Percentiles rank a stretch among this genome's conserved stretches.
Evolutionary conservation across 2,888 invertebrate species (phyloP).

Genomic region (Iphiclides podalirius): DNA sequence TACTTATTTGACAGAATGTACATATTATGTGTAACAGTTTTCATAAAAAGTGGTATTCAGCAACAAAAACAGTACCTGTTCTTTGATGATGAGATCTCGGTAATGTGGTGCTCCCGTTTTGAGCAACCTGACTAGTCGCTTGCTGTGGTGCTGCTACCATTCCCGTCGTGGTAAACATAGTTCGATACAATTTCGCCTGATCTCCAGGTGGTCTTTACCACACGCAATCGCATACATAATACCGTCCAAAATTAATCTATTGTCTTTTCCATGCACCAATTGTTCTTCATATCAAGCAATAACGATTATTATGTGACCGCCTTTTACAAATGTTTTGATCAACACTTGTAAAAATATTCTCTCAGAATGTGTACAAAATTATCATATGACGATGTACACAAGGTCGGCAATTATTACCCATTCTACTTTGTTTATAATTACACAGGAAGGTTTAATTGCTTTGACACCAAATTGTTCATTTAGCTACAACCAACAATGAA

Average conservation of each 20-base stretch:
- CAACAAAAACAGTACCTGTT: constrained; percentile 50
- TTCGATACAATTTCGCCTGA: constrained; percentile 54
- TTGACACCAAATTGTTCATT: constrained; percentile 14
- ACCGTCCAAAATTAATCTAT: constrained; percentile 44
- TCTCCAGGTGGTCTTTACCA: constrained; percentile 65
- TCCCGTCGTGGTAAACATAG: constrained; percentile 67
- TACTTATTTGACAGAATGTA: constrained; percentile 1
- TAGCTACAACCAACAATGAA: constrained; percentile 24
- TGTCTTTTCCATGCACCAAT: constrained; percentile 38
- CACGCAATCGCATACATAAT: constrained; percentile 71
- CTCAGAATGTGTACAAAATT: constrained; percentile 55
- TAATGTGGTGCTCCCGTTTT: constrained; percentile 71
- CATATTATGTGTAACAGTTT: not conserved
- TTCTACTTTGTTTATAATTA: constrained; percentile 33
- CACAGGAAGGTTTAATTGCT: constrained; percentile 25
- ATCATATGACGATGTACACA: constrained; percentile 50
- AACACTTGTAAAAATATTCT: constrained; percentile 38
- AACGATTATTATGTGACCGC: constrained; percentile 3
- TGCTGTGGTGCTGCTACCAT: constrained; percentile 72
- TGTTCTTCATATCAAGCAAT: constrained; percentile 21
- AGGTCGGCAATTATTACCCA: constrained; percentile 52
- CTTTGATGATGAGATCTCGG: constrained; percentile 75
- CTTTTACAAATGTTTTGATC: constrained; percentile 1
- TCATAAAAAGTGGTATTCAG: not conserved
- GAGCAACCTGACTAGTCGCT: constrained; percentile 65